These are phyloP conservation scores for Agelastica alni DNA, from an alignment of 2,888 invertebrate species.

Conservation along the genomic window DNA sequence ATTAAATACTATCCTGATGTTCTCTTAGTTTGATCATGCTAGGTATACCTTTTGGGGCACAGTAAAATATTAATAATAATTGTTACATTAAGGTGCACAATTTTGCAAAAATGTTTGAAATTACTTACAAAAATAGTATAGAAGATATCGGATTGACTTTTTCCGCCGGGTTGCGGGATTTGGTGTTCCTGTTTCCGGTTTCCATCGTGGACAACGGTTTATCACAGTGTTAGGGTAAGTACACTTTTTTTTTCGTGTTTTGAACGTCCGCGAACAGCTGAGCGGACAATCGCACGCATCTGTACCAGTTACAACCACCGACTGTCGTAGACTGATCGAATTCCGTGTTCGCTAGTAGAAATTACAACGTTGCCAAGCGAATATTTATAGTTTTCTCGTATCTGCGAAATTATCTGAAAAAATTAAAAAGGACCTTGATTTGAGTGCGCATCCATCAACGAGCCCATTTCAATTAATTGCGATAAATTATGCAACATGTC, in stretches of 20 bases:
- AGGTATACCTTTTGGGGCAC: no score
- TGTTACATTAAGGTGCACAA: no score
- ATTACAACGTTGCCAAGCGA: conserved; percentile 8
- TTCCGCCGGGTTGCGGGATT: conserved; percentile 39
- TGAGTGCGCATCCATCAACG: no score
- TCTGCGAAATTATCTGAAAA: no score
- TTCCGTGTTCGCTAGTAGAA: neutral
- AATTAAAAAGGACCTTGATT: no score
- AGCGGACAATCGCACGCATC: conserved; percentile 21
- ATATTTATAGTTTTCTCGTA: no score
- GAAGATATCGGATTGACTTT: conserved; percentile 38
- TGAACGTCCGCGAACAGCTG: conserved; percentile 6
- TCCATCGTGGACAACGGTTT: conserved; percentile 31
- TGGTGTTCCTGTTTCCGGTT: conserved; percentile 32
- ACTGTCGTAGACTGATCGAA: conserved; percentile 16
- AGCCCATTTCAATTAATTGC: no score
- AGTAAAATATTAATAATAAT: no score
- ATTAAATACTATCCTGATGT: no score
- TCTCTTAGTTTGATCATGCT: no score
- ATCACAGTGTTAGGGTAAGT: conserved; percentile 30
- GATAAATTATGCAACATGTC: no score
- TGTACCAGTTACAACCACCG: conserved; percentile 9
- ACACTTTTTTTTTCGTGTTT: conserved; percentile 28
- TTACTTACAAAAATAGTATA: conserved; percentile 43
- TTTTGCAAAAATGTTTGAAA: no score